Evolutionary conservation across 92 coral and sea anemone species (phyloP).

Genomic region (Metridium senile): DNA sequence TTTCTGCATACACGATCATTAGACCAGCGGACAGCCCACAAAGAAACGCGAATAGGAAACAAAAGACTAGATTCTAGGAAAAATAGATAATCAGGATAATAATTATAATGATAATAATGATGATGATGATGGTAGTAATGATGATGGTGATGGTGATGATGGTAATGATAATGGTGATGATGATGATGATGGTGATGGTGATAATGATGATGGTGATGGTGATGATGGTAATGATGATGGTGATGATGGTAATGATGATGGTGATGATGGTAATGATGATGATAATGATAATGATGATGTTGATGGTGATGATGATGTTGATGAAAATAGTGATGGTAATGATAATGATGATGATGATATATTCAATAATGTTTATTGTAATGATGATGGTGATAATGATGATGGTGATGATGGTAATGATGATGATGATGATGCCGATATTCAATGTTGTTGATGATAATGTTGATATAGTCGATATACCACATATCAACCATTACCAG

Average conservation of each 20-base stretch:
- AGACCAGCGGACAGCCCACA: constrained; percentile 30
- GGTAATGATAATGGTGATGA: neutral
- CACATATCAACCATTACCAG: neutral
- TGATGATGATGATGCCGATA: neutral
- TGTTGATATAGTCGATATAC: neutral
- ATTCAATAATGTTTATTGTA: neutral
- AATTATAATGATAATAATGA: neutral
- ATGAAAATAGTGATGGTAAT: neutral
- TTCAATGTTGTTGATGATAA: neutral
- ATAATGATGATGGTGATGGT: neutral
- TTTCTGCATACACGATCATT: constrained; percentile 32
- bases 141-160: neutral
- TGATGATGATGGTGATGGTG: neutral
- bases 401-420: neutral
- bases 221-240: neutral
- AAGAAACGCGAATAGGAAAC: neutral
- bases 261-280: neutral
- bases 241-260: neutral
- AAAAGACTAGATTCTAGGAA: constrained; percentile 19
- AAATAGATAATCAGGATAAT: neutral
- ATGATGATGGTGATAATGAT: neutral
- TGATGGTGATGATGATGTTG: neutral
- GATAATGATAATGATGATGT: neutral
- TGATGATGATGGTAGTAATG: neutral
- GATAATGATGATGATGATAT: neutral